Base-by-base conservation (phyloP, 2,113 vertebrate species). In the Ophiodon elongatus region DNA sequence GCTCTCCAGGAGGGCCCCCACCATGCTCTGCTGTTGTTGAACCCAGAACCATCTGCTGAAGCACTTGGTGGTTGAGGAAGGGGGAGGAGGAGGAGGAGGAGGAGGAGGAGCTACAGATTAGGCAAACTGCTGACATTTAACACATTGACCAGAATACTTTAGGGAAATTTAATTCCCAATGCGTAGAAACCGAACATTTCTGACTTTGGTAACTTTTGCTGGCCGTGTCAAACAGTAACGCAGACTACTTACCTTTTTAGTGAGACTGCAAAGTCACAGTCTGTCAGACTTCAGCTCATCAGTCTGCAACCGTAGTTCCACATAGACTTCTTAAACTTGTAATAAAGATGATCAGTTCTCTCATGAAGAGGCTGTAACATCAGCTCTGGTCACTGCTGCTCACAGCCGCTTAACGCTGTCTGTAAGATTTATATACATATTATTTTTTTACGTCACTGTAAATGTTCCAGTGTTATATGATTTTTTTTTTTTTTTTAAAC, bases 11-110 rank as follows among this genome's bases (percentile, higher is more conserved):
- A 92, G 91, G 87, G 85, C 90, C 84, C 87, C 90, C 88, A 88
- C 84, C 82, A 84, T 80, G 82, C 83, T 88, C 81, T 85, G 80
- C 77, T 59, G 81, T 83, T 29, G 68, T 85, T 92, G 84, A 91
- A 85, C 87, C 88, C 57, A 59, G 77, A 79, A 79, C 90, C 93
- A 94, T 94, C 93, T 94, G 93, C 91, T 91, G 83, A 89, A 88
- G 87, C 76, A 89, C 91, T 93, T 91, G 85, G 87, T 92, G 79
- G 80, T 83, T 77, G 71, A 25, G 76, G 73, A 10, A 27, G 29
- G 76, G 27, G 35, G 68, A 50, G 47, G 47, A 50, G 6, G 47
- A 50, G 27, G 62, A 31, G 65, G 19, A 45, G 66, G 67, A 8
- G 50, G 66, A n/a, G n/a, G n/a, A n/a, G n/a, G n/a, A n/a, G n/a